A percentile compares a stretch with the other conserved stretches of the same genome.
Evolutionary conservation across 2,888 invertebrate genomes (phyloP).

Genomic region (Tetrapedia diversipes): DNA sequence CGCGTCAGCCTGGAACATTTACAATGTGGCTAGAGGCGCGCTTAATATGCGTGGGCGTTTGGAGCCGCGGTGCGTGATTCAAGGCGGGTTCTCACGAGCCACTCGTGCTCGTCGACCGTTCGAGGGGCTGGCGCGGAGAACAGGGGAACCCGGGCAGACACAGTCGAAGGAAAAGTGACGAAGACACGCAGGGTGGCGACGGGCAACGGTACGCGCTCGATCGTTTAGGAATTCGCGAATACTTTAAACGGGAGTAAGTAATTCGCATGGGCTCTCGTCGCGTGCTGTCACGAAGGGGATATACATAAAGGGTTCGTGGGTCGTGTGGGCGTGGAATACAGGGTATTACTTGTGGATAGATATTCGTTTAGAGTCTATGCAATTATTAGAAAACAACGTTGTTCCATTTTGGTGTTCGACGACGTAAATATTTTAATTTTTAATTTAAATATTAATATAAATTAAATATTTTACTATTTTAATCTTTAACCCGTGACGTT

Average conservation of each 20-base stretch:
- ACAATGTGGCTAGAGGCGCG: constrained; percentile 66
- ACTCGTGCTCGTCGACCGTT: constrained; percentile 27
- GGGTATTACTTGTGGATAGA: no score
- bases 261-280: background rate
- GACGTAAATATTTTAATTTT: no score
- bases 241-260: constrained; percentile 65
- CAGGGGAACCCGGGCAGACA: no score
- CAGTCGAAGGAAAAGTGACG: constrained; percentile 47
- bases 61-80: constrained; percentile 77
- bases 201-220: constrained; percentile 67
- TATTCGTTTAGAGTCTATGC: no score
- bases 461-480: no score
- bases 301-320: no score
- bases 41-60: constrained; percentile 81
- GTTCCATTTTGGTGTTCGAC: no score
- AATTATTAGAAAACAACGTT: no score
- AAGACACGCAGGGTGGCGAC: constrained; percentile 32
- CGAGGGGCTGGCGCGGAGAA: constrained; percentile 3
- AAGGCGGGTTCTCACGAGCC: constrained; percentile 79
- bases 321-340: no score
- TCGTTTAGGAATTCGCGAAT: constrained; percentile 69
- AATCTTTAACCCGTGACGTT: no score
- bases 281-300: background rate
- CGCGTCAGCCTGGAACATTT: constrained; percentile 70
- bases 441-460: no score